phyloP scores from a whole-genome alignment of 2,797 vertebrate genomes.

The Neosalanx taihuensis region DNA sequence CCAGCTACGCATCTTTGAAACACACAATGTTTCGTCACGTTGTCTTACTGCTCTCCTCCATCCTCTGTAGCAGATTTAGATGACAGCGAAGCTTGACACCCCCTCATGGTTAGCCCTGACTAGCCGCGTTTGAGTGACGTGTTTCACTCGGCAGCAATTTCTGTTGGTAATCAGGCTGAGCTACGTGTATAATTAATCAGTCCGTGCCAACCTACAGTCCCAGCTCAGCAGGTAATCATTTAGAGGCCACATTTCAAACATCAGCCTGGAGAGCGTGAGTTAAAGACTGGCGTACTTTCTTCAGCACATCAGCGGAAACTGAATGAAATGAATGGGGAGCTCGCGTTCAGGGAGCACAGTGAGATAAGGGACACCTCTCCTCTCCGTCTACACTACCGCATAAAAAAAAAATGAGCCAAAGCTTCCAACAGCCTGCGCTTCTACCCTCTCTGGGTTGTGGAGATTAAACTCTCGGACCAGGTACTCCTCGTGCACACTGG shows the following conservation, averaged over 20 bases:
- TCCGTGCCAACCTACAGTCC: conserved; percentile 31
- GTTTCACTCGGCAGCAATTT: conserved; percentile 49
- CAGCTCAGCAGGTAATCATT: conserved; percentile 62
- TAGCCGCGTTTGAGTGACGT: conserved; percentile 49
- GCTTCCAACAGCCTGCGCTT: conserved; percentile 32
- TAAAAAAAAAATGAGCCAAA: not conserved
- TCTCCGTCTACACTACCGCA: too few species aligned
- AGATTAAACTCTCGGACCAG: conserved; percentile 44
- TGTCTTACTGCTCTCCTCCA: conserved; percentile 17
- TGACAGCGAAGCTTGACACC: conserved; percentile 29
- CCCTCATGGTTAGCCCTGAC: conserved; percentile 4
- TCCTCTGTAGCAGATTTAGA: not conserved
- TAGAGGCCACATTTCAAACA: conserved; percentile 38
- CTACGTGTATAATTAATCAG: conserved; percentile 66
- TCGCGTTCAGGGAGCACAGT: conserved; percentile 17
- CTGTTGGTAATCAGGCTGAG: conserved; percentile 51
- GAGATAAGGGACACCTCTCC: conserved; percentile 31
- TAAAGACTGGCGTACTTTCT: conserved; percentile 39
- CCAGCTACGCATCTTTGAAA: conserved; percentile 27
- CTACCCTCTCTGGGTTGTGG: conserved; percentile 49
- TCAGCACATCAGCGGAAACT: conserved; percentile 23
- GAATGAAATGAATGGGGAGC: conserved; percentile 32
- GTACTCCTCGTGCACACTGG: conserved; percentile 17
- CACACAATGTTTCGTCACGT: conserved; percentile 29
- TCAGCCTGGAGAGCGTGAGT: conserved; percentile 36